phyloP scores from a whole-genome alignment of 2,888 invertebrate species.

The Ophion slaviceki region DNA sequence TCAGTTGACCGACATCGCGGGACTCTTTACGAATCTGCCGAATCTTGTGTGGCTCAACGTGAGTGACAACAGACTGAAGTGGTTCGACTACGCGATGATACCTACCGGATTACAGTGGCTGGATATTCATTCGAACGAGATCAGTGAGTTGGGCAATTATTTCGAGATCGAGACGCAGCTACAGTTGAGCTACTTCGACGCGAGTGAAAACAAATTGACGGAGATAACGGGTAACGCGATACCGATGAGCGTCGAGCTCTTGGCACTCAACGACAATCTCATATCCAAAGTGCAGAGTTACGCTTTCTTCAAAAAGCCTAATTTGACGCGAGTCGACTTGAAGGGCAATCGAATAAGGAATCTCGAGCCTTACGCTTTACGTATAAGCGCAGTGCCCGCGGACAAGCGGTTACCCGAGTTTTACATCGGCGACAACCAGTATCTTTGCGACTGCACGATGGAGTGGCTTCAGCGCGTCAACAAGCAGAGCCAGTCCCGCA shows the following conservation, averaged over 20 bases:
- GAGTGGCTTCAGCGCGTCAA: slow-evolving; percentile 95
- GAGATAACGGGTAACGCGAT: slow-evolving; percentile 93
- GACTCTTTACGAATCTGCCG: slow-evolving; percentile 91
- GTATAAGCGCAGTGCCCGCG: slow-evolving; percentile 90
- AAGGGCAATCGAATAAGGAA: slow-evolving; percentile 92
- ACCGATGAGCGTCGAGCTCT: slow-evolving; percentile 92
- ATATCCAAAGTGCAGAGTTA: slow-evolving; percentile 94
- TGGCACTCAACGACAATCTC: slow-evolving; percentile 92
- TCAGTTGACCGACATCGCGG: slow-evolving; percentile 91
- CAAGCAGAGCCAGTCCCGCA: slow-evolving; percentile 88
- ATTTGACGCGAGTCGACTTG: slow-evolving; percentile 92
- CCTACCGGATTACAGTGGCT: slow-evolving; percentile 93
- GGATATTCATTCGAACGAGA: slow-evolving; percentile 93
- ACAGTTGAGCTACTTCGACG: slow-evolving; percentile 92
- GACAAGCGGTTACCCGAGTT: slow-evolving; percentile 91
- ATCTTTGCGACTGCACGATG: slow-evolving; percentile 95
- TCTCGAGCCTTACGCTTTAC: slow-evolving; percentile 90
- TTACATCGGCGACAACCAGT: slow-evolving; percentile 93
- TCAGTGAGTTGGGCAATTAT: slow-evolving; percentile 93
- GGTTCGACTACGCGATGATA: slow-evolving; percentile 94
- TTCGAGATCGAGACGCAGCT: slow-evolving; percentile 92
- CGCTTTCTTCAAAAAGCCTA: slow-evolving; percentile 94
- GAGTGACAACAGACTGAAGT: slow-evolving; percentile 92
- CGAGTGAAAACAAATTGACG: slow-evolving; percentile 91
- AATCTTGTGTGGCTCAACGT: slow-evolving; percentile 94